Conservation (phyloP, 2,888 invertebrate genomes). For the Zygaena filipendulae region DNA sequence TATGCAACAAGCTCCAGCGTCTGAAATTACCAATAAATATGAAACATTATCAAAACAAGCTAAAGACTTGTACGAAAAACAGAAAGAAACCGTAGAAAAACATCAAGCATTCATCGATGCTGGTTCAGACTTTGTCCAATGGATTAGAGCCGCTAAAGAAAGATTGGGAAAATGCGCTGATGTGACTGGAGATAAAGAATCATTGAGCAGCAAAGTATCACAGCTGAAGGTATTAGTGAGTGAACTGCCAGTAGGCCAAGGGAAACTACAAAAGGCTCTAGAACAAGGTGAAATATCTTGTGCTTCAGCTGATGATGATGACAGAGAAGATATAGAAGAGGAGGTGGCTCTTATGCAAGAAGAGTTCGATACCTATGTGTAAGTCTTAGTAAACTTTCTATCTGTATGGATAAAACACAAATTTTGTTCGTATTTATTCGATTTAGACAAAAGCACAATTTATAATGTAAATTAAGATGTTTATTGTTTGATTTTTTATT, state of each 20-base stretch:
- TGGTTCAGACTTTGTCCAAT: conserved; percentile 90
- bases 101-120: conserved; percentile 93
- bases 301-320: conserved; percentile 83
- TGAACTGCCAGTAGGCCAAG: conserved; percentile 85
- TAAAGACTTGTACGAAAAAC: conserved; percentile 87
- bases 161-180: conserved; percentile 91
- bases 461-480: neutral
- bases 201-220: conserved; percentile 85
- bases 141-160: conserved; percentile 93
- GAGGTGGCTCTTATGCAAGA: conserved; percentile 91
- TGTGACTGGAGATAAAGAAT: conserved; percentile 92
- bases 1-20: conserved; percentile 90
- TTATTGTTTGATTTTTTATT: neutral
- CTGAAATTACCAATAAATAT: conserved; percentile 92
- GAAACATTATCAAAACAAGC: conserved; percentile 91
- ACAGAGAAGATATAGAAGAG: conserved; percentile 91
- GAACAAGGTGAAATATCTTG: conserved; percentile 90
- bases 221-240: conserved; percentile 86
- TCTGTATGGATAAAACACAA: neutral
- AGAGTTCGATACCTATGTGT: conserved; percentile 87
- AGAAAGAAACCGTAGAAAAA: conserved; percentile 89
- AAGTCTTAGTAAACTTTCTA: conserved; percentile 36
- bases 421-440: no score
- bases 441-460: no score
- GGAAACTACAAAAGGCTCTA: conserved; percentile 83